A percentile compares a stretch with the other conserved stretches of the same genome.
Evolutionary conservation across 2,113 vertebrate genomes (phyloP).

Genomic region (Malurus elegans): DNA sequence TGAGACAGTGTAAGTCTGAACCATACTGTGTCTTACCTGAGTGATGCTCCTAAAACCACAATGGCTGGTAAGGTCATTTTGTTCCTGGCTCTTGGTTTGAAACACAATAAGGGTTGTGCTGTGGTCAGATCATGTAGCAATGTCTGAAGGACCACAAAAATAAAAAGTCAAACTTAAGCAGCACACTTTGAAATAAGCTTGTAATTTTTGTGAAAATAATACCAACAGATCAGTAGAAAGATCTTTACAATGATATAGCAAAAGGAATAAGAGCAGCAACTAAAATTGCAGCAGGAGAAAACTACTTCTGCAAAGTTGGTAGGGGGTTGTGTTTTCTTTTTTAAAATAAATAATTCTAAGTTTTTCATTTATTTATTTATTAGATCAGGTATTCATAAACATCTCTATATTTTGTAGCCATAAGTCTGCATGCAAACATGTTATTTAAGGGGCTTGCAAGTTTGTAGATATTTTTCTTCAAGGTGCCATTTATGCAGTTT

Average conservation of each 20-base stretch:
- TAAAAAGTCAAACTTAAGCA: background rate
- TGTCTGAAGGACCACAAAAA: background rate
- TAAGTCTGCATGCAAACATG: background rate
- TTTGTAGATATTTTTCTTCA: background rate
- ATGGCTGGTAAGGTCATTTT: background rate
- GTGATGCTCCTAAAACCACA: background rate
- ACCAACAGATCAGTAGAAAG: background rate
- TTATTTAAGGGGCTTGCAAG: background rate
- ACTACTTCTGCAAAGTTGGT: background rate
- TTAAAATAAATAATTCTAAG: background rate
- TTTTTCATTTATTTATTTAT: background rate
- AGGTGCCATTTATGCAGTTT: background rate
- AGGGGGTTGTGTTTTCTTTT: background rate
- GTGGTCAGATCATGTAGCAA: background rate
- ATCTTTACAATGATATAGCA: background rate
- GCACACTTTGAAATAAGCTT: background rate
- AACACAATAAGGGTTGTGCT: background rate
- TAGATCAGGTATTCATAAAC: background rate
- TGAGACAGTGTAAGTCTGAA: background rate
- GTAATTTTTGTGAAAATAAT: background rate
- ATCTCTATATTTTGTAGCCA: background rate
- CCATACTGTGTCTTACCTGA: background rate
- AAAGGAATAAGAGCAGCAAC: background rate
- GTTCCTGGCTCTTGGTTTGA: background rate
- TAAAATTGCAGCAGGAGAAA: background rate